Conservation (phyloP, 1,140 invertebrate genomes). For the Hypsibius dujardini region DNA sequence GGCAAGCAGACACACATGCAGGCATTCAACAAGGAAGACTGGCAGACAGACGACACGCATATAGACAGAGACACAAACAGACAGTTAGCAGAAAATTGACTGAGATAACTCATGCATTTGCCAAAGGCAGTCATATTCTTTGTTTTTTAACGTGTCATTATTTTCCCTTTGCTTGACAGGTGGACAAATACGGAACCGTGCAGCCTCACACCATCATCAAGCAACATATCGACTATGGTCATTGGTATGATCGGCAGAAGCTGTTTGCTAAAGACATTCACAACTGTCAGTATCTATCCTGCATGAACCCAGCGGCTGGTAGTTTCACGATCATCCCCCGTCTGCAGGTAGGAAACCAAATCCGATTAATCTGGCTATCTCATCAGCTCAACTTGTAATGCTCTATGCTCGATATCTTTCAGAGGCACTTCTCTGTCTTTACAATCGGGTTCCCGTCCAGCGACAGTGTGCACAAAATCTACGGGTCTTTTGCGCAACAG, state of each 20-base stretch:
- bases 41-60: no score
- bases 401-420: constrained; percentile 21
- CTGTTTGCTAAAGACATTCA: constrained; percentile 83
- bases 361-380: constrained; percentile 5
- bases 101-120: no score
- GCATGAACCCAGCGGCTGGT: constrained; percentile 92
- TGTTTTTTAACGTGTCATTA: constrained; percentile 1
- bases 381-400: neutral
- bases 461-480: constrained; percentile 72
- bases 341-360: constrained; percentile 43
- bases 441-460: constrained; percentile 72
- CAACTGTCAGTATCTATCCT: constrained; percentile 86
- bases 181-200: constrained; percentile 80
- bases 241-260: constrained; percentile 76
- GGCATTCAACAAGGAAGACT: no score
- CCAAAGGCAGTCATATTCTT: no score
- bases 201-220: constrained; percentile 85
- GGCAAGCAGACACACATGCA: no score
- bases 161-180: constrained; percentile 32
- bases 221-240: constrained; percentile 82
- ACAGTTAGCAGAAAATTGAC: no score
- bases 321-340: constrained; percentile 88
- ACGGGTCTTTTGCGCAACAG: constrained; percentile 64
- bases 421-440: constrained; percentile 78
- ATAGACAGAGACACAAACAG: no score